Base-by-base conservation (phyloP, 2,113 vertebrate species). In the Myotis lucifugus region DNA sequence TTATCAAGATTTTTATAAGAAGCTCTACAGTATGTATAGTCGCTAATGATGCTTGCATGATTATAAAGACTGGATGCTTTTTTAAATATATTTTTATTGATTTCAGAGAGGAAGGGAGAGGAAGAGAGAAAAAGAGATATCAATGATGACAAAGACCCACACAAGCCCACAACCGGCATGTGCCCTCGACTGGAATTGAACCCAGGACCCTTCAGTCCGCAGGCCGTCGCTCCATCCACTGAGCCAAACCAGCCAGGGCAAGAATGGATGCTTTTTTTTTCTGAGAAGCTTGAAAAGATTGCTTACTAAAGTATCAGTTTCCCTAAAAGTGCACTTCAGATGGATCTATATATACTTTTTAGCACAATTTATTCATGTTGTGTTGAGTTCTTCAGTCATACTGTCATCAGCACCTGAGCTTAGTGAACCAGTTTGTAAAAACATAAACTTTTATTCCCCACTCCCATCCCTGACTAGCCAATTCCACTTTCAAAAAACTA, bases 231-330 rank as follows among this genome's bases (percentile, higher is more conserved):
- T 27, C 59, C 23, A 61, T 61, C 59, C 59, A 61, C 59, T 27
- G 59, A 61, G 25, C 25, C 23, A 61, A 61, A 61, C 59, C 25
- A 27, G 59, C 59, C 59, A 61, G 59, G 10, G 10, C 23, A 82
- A 76, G 4, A 8, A 66, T 54, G 1, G 13, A 12, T 59, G 34
- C 14, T 56, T 77, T 64, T 93, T 64, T 95, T 95, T 87, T 40
- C 37, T 83, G 83, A 83, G 90, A 87, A 37, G 13, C 34, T 90
- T 90, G 46, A 48, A 77, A 85, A 85, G 34, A 83, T 56, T 87
- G 14, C 8, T 50, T 23, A 18, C 11, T 73, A 8, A 15, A 73
- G 6, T 23, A 40, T 32, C 46, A 32, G 15, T 70, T 88, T 87
- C 40, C 37, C 50, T 85, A 87, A 88, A 87, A 17, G 37, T 11